Evolutionary conservation across 2,797 vertebrate genomes (phyloP).

Genomic region (Leptodactylus fallax): DNA sequence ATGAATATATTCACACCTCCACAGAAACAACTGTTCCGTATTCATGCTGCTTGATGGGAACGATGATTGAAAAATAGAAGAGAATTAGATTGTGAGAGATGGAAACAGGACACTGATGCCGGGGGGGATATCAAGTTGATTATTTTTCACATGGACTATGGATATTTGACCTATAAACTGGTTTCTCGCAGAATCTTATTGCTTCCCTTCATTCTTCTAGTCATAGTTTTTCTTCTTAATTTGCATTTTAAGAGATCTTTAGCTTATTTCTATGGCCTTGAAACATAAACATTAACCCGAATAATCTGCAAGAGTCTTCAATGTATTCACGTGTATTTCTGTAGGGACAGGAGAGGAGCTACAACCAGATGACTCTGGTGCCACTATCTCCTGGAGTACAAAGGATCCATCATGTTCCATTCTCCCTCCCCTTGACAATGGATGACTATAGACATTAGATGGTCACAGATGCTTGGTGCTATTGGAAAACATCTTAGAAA

Average conservation of each 20-base stretch:
- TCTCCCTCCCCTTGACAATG: too few species aligned
- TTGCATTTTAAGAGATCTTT: not conserved
- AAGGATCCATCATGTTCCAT: not conserved
- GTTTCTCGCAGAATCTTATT: not conserved
- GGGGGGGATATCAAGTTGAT: constrained; percentile 32
- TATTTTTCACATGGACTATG: not conserved
- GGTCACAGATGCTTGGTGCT: too few species aligned
- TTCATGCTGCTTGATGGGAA: constrained; percentile 22
- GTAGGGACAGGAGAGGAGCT: not conserved
- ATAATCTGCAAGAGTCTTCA: not conserved
- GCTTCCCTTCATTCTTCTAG: not conserved
- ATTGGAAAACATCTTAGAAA: too few species aligned
- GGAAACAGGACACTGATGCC: not conserved
- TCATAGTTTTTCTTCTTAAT: not conserved
- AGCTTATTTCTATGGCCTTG: not conserved
- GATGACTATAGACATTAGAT: too few species aligned
- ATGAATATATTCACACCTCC: constrained; percentile 59
- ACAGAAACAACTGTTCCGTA: constrained; percentile 44
- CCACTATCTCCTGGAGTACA: not conserved
- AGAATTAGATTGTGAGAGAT: constrained; percentile 23
- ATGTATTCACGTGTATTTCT: not conserved
- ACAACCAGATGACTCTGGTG: too few species aligned
- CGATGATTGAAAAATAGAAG: constrained; percentile 41
- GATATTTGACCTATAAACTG: constrained; percentile 31
- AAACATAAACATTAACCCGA: not conserved